Conservation (phyloP, 1,140 invertebrate species). For the Epicauta chinensis region DNA sequence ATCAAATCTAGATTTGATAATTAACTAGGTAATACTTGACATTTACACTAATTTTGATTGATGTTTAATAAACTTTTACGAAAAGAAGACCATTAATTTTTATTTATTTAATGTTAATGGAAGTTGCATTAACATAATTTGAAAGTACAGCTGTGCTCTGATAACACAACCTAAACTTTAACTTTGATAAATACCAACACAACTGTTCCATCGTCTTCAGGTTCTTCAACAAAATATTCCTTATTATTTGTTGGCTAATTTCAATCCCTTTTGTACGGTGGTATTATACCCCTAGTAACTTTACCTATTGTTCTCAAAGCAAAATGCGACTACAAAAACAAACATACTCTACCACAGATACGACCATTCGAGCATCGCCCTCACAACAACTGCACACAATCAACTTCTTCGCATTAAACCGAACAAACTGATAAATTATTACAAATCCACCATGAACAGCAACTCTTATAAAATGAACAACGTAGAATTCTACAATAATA, state of each 20-base stretch:
- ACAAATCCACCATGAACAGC: no score
- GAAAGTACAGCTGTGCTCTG: slow-evolving; percentile 19
- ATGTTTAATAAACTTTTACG: neutral
- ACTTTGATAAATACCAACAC: slow-evolving; percentile 15
- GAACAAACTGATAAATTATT: no score
- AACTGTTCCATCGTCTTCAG: slow-evolving; percentile 10
- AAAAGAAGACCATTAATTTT: neutral
- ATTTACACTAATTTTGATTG: neutral
- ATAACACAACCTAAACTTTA: slow-evolving; percentile 11
- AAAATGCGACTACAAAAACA: slow-evolving; percentile 15
- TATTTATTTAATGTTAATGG: slow-evolving; percentile 25
- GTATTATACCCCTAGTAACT: slow-evolving; percentile 3
- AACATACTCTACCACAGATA: neutral
- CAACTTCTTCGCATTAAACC: no score
- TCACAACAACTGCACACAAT: no score
- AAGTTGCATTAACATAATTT: slow-evolving; percentile 23
- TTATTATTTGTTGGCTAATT: slow-evolving; percentile 16
- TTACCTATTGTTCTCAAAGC: slow-evolving; percentile 8
- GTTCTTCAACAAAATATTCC: slow-evolving; percentile 16
- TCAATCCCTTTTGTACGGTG: neutral
- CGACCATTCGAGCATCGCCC: no score
- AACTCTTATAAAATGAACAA: no score
- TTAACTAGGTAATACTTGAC: slow-evolving; percentile 5
- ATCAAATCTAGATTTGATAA: slow-evolving; percentile 7
- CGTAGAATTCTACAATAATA: no score